Evolutionary conservation across 2,113 vertebrate species (phyloP).

Genomic region (Seriola dumerili): DNA sequence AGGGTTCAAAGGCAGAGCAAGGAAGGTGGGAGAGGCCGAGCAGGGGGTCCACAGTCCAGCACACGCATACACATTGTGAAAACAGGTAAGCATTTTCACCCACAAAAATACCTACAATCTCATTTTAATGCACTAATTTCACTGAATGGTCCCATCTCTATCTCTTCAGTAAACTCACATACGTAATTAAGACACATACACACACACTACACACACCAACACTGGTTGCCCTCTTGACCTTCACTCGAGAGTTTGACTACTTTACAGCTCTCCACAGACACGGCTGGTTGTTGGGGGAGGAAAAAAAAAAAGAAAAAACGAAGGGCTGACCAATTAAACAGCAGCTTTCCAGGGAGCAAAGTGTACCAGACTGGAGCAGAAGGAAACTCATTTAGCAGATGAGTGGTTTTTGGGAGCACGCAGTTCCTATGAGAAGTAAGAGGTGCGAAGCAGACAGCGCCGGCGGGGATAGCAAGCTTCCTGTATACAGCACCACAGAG

Average conservation of each 20-base stretch:
- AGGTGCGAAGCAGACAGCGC: slow-evolving; percentile 63
- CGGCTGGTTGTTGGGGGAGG: slow-evolving; percentile 11
- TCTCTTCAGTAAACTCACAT: slow-evolving; percentile 12
- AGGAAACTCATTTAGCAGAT: slow-evolving; percentile 83
- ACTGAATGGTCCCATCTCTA: neutral
- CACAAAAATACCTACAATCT: slow-evolving; percentile 5
- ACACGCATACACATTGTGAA: slow-evolving; percentile 3
- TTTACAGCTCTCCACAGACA: slow-evolving; percentile 75
- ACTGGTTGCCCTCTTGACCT: slow-evolving; percentile 70
- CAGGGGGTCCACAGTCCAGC: slow-evolving; percentile 43
- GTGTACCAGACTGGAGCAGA: slow-evolving; percentile 56
- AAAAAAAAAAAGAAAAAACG: neutral
- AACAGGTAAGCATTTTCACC: neutral
- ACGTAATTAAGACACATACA: slow-evolving; percentile 37
- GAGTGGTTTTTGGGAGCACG: slow-evolving; percentile 63
- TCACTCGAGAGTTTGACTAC: slow-evolving; percentile 61
- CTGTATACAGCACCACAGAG: slow-evolving; percentile 51
- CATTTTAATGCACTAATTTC: slow-evolving; percentile 4
- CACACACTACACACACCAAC: slow-evolving; percentile 29
- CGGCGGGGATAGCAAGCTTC: slow-evolving; percentile 63
- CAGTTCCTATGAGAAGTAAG: slow-evolving; percentile 48
- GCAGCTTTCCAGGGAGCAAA: slow-evolving; percentile 48
- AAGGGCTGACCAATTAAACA: slow-evolving; percentile 73
- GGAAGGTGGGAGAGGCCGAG: slow-evolving; percentile 35
- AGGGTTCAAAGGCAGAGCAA: slow-evolving; percentile 72